These are phyloP conservation scores for Drosophila ustulata DNA, from an alignment of 2,888 invertebrate genomes.

Conservation along the genomic window DNA sequence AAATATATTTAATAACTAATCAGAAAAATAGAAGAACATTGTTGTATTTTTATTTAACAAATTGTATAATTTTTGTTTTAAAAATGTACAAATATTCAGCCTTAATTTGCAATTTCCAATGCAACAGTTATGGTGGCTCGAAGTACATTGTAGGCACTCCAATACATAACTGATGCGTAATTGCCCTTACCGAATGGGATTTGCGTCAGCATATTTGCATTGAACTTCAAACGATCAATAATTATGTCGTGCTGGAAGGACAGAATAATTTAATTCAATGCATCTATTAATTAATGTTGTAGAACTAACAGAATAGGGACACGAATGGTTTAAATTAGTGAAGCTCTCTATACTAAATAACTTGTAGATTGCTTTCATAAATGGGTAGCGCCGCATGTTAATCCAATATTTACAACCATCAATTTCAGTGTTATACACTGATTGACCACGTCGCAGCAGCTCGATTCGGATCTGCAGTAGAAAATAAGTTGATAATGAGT, in stretches of 20 bases:
- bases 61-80: too few species aligned
- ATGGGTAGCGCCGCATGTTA: conserved; percentile 19
- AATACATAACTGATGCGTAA: conserved; percentile 10
- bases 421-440: conserved; percentile 1
- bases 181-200: conserved; percentile 14
- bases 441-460: background rate
- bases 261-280: background rate
- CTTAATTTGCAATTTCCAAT: too few species aligned
- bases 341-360: conserved; percentile 10
- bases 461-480: background rate
- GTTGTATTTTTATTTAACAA: too few species aligned
- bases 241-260: conserved; percentile 38
- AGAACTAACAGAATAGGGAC: too few species aligned
- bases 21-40: too few species aligned
- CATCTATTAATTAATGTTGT: background rate
- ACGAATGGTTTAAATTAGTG: conserved; percentile 10
- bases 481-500: background rate
- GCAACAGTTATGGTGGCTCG: conserved; percentile 2
- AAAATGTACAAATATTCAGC: too few species aligned
- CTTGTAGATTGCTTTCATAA: conserved; percentile 18
- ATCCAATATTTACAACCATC: conserved; percentile 30
- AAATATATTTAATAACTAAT: too few species aligned
- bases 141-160: conserved; percentile 1
- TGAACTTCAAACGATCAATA: conserved; percentile 21
- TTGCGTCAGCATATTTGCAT: background rate